Evolutionary conservation across 2,888 invertebrate genomes (phyloP), one percentile per base, ranked within the genome.

Genomic region (Clivina fossor): DNA sequence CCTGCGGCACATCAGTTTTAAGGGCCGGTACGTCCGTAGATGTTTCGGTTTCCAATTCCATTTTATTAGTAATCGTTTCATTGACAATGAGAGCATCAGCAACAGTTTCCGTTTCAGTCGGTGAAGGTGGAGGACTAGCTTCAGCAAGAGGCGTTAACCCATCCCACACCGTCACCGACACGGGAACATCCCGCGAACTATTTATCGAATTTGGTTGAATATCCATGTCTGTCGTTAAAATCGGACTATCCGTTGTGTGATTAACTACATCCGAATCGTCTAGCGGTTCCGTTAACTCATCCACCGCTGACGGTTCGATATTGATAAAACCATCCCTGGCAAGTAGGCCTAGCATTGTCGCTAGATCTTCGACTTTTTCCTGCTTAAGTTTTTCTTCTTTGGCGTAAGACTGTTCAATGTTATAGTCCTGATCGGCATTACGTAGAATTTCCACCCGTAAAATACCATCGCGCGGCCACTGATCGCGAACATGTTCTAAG

Each of bases 391-490:
- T 84, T 58, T 83, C 82, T 68, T 91, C 90, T 69, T 90, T 90
- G 15, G 87, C 88, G 74, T 92, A 92, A 63, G 90, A 90, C 63
- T 90, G 85, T 69, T 86, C 84, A 67, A 92, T 83, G 61, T 82
- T 84, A 69, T 92, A 92, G 71, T 86, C 86, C 51, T 84, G 81
- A 2, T 78, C 80, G 9, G 82, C 81, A 69, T 85, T 85, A 61
- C 83, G 76, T 50, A 88, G 74, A 65, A 95, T 91, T 76, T 96
- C 95, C 9, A 96, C 93, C 60, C 95, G 78, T 13, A 99, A 78
- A 62, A 99, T 93, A 3, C 98, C 98, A 74, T 95, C 92, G 58
- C 93, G 79, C 0, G 98, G 97, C 98, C 98, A 99, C 8, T 87
- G 84, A 62, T 88, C 83, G 69, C 88, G 84, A 24, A 95, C 84